These are phyloP conservation scores for Carassius auratus DNA, from an alignment of 2,113 vertebrate genomes.

Conservation along the genomic window DNA sequence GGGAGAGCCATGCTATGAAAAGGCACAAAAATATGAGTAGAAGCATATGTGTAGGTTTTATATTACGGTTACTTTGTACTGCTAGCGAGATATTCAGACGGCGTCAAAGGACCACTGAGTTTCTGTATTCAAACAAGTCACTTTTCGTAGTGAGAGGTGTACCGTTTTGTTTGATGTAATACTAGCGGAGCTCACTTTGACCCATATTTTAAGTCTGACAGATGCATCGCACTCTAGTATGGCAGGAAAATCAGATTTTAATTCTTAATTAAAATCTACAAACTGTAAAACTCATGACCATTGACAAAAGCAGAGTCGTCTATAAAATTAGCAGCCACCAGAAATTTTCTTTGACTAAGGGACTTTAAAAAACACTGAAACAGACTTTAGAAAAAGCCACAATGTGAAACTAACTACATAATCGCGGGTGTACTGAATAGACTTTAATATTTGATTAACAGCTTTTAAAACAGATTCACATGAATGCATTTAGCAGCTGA, in stretches of 20 bases:
- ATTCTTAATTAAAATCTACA: not conserved
- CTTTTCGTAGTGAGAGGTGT: not conserved
- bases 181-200: not conserved
- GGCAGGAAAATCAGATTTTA: not conserved
- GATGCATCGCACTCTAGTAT: no score
- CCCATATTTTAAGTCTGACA: not conserved
- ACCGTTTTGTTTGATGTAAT: not conserved
- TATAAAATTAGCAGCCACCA: constrained; percentile 32
- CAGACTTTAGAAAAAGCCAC: constrained; percentile 26
- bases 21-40: constrained; percentile 34
- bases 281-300: not conserved
- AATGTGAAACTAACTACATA: constrained; percentile 9
- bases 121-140: not conserved
- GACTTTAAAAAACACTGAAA: constrained; percentile 39
- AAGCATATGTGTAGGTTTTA: constrained; percentile 6
- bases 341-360: constrained; percentile 11
- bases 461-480: not conserved
- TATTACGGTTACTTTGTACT: no score
- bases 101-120: no score
- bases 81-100: not conserved
- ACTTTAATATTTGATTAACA: not conserved
- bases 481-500: not conserved
- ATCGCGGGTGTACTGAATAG: not conserved
- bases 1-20: constrained; percentile 36
- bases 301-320: constrained; percentile 17